Conservation (phyloP, 1,140 invertebrate genomes). For the Drosophila leontia region DNA sequence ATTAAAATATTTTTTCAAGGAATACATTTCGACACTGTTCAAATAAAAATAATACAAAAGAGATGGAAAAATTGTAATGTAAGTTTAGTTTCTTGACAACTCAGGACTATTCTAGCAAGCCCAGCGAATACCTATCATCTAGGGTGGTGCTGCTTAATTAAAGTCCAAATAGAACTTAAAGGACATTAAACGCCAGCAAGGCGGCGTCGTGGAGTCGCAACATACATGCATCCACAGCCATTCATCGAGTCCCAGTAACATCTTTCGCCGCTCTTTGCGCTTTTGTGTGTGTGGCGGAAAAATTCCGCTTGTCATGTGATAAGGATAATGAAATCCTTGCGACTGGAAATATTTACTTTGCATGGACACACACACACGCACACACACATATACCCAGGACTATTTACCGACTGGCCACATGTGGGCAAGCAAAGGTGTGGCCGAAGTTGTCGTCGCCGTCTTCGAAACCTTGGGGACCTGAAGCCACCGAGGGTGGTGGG, state of each 20-base stretch:
- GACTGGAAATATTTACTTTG: conserved; percentile 77
- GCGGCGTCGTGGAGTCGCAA: conserved; percentile 49
- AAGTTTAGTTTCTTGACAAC: not conserved
- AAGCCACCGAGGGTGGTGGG: conserved; percentile 29
- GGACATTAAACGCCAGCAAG: conserved; percentile 59
- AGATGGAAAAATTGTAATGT: no score
- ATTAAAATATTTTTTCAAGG: no score
- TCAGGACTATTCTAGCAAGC: not conserved
- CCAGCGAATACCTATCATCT: conserved; percentile 1
- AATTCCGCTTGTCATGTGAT: conserved; percentile 79
- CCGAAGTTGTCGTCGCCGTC: conserved; percentile 67
- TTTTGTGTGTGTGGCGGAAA: conserved; percentile 61
- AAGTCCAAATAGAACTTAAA: conserved; percentile 77
- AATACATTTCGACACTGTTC: no score
- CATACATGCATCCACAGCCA: conserved; percentile 16
- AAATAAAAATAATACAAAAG: not conserved
- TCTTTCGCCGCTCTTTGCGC: conserved; percentile 59
- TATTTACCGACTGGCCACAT: conserved; percentile 61
- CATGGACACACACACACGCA: conserved; percentile 32
- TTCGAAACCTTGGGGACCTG: conserved; percentile 67
- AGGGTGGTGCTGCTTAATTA: conserved; percentile 63
- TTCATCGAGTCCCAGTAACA: conserved; percentile 34
- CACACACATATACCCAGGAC: conserved; percentile 7
- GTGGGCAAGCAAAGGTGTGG: conserved; percentile 77
- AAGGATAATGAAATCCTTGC: conserved; percentile 85